phyloP scores from a whole-genome alignment of 2,888 invertebrate genomes.

The Andrena chrysosceles region DNA sequence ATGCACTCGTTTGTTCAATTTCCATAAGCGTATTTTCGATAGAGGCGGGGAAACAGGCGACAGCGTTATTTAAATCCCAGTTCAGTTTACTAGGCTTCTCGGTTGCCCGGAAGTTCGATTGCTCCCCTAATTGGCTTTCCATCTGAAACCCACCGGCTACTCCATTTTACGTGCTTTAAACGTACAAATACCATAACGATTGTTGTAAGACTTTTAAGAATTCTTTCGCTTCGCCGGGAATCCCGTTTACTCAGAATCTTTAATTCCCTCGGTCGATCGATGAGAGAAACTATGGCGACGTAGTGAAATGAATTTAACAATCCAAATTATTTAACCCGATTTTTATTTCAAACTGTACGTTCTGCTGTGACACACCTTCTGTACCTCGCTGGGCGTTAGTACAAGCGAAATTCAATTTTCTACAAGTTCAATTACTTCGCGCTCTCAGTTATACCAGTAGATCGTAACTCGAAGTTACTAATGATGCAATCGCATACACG shows the following conservation, averaged over 20 bases:
- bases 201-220: constrained; percentile 10
- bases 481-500: constrained; percentile 71
- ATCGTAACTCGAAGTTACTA: constrained; percentile 59
- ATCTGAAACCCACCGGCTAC: constrained; percentile 33
- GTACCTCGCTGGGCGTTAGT: background rate
- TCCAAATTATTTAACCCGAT: background rate
- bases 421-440: constrained; percentile 54
- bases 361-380: background rate
- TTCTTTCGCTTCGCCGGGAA: background rate
- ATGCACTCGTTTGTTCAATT: background rate
- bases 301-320: background rate
- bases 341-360: background rate
- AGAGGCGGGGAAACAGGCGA: background rate
- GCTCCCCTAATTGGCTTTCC: constrained; percentile 45
- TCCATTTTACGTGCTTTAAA: constrained; percentile 25
- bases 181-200: constrained; percentile 17
- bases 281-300: background rate
- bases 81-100: constrained; percentile 40
- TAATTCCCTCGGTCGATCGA: background rate
- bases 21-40: background rate
- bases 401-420: constrained; percentile 45
- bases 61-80: constrained; percentile 34
- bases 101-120: constrained; percentile 33
- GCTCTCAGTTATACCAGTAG: constrained; percentile 24
- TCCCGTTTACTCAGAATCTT: constrained; percentile 10